Conservation (phyloP, 2,888 invertebrate genomes). For the Linhomoeus sp. region DNA sequence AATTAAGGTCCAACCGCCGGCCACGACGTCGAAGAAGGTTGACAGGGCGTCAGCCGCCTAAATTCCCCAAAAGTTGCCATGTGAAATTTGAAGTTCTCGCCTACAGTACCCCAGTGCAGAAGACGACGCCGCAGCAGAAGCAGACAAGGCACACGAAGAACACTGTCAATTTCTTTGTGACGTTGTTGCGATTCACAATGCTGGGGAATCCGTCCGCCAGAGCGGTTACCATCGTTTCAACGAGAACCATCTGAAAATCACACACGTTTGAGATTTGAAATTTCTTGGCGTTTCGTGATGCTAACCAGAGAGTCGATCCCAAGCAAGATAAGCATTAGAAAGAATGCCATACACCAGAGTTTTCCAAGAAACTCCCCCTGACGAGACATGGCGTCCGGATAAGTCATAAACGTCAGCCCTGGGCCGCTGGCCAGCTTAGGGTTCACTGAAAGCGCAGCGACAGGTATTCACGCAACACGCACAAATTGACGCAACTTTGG, state of each 20-base stretch:
- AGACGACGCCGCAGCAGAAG: conserved; percentile 6
- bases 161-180: not conserved
- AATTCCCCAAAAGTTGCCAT: too few relatives aligned
- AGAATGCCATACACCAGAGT: not conserved
- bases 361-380: not conserved
- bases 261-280: too few relatives aligned
- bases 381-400: not conserved
- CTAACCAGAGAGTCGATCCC: not conserved
- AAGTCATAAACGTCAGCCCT: conserved; percentile 1
- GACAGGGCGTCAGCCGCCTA: conserved; percentile 26
- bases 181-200: conserved; percentile 1
- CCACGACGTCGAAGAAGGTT: conserved; percentile 32
- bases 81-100: too few relatives aligned
- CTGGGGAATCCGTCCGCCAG: too few relatives aligned
- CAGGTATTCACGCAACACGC: too few relatives aligned
- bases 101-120: conserved; percentile 2
- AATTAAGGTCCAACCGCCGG: conserved; percentile 32
- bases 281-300: too few relatives aligned
- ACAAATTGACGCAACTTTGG: too few relatives aligned
- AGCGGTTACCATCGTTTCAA: too few relatives aligned
- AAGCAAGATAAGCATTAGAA: conserved; percentile 1
- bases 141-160: conserved; percentile 1
- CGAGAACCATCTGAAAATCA: too few relatives aligned
- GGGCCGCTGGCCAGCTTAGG: not conserved
- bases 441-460: not conserved